phyloP scores from a whole-genome alignment of 2,113 vertebrate species.

The Reinhardtius hippoglossoides region DNA sequence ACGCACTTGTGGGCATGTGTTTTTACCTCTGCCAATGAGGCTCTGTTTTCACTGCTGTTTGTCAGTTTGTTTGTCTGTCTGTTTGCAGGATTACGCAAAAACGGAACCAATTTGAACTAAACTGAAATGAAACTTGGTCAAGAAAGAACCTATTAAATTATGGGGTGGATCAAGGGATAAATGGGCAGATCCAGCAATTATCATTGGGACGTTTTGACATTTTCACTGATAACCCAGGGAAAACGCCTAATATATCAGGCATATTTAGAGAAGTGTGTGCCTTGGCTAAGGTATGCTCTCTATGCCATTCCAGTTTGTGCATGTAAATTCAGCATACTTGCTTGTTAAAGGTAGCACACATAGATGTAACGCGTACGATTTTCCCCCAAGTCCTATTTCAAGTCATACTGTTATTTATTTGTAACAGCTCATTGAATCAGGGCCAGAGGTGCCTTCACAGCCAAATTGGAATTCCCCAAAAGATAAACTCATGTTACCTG shows the following conservation, averaged over 20 bases:
- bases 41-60: no score
- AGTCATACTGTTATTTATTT: conserved; percentile 64
- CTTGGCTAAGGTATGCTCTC: background rate
- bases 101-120: no score
- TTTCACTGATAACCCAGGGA: no score
- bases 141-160: background rate
- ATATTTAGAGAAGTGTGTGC: background rate
- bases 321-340: conserved; percentile 28
- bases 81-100: no score
- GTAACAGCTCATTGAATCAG: conserved; percentile 67
- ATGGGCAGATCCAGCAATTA: background rate
- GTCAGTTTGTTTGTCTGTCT: no score
- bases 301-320: background rate
- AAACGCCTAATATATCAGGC: background rate
- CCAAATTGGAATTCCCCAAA: conserved; percentile 61
- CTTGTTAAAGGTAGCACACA: conserved; percentile 41
- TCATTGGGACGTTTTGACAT: no score
- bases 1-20: no score
- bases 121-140: no score
- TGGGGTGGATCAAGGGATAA: background rate
- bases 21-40: no score
- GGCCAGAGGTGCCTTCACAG: conserved; percentile 55
- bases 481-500: conserved; percentile 48
- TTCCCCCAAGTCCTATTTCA: conserved; percentile 53
- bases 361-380: background rate